Evolutionary conservation across 2,113 vertebrate species (phyloP).

Genomic region (Rafetus swinhoei): DNA sequence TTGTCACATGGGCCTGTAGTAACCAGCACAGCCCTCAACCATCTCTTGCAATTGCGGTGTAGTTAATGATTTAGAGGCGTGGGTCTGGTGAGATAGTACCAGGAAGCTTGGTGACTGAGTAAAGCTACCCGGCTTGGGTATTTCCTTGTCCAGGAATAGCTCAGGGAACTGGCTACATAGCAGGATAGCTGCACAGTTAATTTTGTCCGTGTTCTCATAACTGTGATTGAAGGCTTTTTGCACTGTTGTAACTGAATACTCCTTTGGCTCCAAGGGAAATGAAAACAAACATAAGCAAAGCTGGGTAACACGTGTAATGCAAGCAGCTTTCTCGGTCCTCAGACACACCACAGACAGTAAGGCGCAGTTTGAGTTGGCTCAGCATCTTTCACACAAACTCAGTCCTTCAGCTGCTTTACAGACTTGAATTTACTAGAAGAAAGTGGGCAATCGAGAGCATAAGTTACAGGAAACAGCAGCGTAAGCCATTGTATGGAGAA

Average conservation of each 20-base stretch:
- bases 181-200: neutral
- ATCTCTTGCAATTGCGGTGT: neutral
- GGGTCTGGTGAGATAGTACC: rapidly evolving
- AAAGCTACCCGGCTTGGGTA: neutral
- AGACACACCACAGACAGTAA: neutral
- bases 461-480: neutral
- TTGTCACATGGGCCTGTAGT: too few species aligned
- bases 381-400: neutral
- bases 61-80: neutral
- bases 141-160: rapidly evolving
- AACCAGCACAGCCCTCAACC: too few species aligned
- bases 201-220: neutral
- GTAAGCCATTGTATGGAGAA: neutral
- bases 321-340: neutral
- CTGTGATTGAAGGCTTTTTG: neutral
- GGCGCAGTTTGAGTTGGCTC: neutral
- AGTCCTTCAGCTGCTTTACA: neutral
- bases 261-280: neutral
- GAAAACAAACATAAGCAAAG: neutral
- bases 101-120: neutral
- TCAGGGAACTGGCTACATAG: neutral
- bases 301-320: neutral
- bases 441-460: neutral
- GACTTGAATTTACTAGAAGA: neutral
- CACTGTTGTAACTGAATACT: neutral